These are phyloP conservation scores for Halictus rubicundus DNA, from an alignment of 1,140 invertebrate genomes.

Conservation along the genomic window DNA sequence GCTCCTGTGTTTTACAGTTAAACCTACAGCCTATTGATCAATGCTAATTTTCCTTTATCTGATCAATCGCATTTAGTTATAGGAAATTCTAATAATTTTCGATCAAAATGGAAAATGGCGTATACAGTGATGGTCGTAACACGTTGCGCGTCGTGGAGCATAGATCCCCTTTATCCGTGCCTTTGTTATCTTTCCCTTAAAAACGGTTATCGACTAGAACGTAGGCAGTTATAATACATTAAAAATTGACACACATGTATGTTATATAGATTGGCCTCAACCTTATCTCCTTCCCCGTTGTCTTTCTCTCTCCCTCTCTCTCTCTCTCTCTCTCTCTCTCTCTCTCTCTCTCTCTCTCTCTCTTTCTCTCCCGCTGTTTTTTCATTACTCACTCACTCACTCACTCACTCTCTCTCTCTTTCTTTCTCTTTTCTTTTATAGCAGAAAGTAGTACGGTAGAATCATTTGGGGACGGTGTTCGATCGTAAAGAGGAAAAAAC, in stretches of 20 bases:
- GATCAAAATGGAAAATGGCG: conserved; percentile 61
- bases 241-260: conserved; percentile 78
- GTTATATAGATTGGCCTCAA: conserved; percentile 64
- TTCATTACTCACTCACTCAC: not conserved
- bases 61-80: no score
- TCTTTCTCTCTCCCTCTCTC: conserved; percentile 18
- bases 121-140: conserved; percentile 11
- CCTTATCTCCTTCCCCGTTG: conserved; percentile 7
- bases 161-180: conserved; percentile 35
- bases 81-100: no score
- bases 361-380: not conserved
- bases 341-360: not conserved
- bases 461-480: conserved; percentile 51
- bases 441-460: conserved; percentile 22
- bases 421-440: conserved; percentile 34
- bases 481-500: conserved; percentile 51
- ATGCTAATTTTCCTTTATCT: no score
- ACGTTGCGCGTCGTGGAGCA: conserved; percentile 29
- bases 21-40: no score
- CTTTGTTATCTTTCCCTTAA: conserved; percentile 34
- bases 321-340: conserved; percentile 10
- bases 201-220: conserved; percentile 70
- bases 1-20: no score
- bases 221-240: conserved; percentile 74
- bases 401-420: not conserved